Conservation (phyloP, 1,140 invertebrate genomes). For the Drosophila ogumai region DNA sequence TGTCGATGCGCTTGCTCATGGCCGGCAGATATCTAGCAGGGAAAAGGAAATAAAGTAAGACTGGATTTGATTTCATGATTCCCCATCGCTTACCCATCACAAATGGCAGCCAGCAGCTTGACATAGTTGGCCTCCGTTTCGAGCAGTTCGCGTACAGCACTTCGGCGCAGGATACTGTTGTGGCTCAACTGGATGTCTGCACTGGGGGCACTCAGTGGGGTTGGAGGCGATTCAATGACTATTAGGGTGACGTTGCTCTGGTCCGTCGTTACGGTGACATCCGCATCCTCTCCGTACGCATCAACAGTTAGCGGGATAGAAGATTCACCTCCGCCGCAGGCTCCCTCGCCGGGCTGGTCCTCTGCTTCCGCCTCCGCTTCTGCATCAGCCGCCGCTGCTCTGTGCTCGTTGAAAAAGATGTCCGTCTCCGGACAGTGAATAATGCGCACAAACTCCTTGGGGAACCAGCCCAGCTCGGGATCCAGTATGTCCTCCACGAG, state of each 20-base stretch:
- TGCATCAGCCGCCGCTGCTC: slow-evolving; percentile 10
- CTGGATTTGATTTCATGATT: not conserved
- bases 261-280: slow-evolving; percentile 66
- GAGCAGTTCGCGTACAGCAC: slow-evolving; percentile 77
- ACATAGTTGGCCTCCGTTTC: slow-evolving; percentile 84
- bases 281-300: slow-evolving; percentile 32
- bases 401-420: slow-evolving; percentile 58
- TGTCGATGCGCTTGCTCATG: slow-evolving; percentile 84
- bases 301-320: slow-evolving; percentile 40
- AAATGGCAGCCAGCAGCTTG: slow-evolving; percentile 78
- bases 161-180: slow-evolving; percentile 63
- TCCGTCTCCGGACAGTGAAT: slow-evolving; percentile 73
- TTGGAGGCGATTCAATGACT: slow-evolving; percentile 72
- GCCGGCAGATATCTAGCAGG: slow-evolving; percentile 73
- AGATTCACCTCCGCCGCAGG: not conserved
- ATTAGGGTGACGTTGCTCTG: slow-evolving; percentile 80
- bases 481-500: slow-evolving; percentile 71
- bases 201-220: not conserved
- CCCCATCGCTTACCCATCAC: slow-evolving; percentile 69
- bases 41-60: not conserved
- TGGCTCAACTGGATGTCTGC: slow-evolving; percentile 48
- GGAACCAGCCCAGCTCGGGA: slow-evolving; percentile 83
- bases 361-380: not conserved
- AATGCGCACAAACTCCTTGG: slow-evolving; percentile 83
- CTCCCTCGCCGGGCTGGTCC: not conserved